A percentile compares a stretch with the other conserved stretches of the same genome.
phyloP scores from a whole-genome alignment of 2,888 invertebrate species.

The Dioctria linearis region DNA sequence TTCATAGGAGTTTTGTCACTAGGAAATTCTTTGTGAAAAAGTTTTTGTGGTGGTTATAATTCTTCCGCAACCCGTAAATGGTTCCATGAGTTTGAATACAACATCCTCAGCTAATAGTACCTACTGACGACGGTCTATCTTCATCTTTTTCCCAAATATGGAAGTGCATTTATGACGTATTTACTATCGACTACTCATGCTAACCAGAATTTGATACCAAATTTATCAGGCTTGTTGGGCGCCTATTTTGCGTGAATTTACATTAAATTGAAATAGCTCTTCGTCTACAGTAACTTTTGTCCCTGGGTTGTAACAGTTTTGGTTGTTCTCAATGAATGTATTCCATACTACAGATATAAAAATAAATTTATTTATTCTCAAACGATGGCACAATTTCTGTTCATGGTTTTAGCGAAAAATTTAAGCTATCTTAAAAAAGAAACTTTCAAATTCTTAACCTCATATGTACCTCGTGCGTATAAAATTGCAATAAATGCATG shows the following conservation, averaged over 20 bases:
- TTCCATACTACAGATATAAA: conserved; percentile 26
- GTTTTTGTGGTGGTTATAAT: conserved; percentile 60
- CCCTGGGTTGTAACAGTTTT: conserved; percentile 57
- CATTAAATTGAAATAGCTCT: conserved; percentile 61
- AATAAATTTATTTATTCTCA: conserved; percentile 29
- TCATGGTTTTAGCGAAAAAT: no score
- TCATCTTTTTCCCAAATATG: conserved; percentile 61
- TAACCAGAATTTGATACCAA: conserved; percentile 59
- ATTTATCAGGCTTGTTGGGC: conserved; percentile 61
- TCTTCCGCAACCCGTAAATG: conserved; percentile 60
- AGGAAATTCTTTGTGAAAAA: conserved; percentile 55
- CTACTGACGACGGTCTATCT: conserved; percentile 53
- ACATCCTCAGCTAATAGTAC: conserved; percentile 60
- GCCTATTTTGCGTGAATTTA: conserved; percentile 61
- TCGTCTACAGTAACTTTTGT: conserved; percentile 55
- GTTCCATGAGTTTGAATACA: no score
- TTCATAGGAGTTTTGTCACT: conserved; percentile 59
- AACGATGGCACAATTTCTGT: conserved; percentile 21
- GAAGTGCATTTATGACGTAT: conserved; percentile 60
- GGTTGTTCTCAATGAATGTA: conserved; percentile 31
- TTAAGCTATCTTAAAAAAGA: no score
- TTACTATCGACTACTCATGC: conserved; percentile 60
- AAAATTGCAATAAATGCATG: no score
- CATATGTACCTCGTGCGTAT: conserved; percentile 28
- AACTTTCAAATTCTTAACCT: not conserved